Conservation (phyloP, 2,797 vertebrate species). For the Gouania willdenowi region DNA sequence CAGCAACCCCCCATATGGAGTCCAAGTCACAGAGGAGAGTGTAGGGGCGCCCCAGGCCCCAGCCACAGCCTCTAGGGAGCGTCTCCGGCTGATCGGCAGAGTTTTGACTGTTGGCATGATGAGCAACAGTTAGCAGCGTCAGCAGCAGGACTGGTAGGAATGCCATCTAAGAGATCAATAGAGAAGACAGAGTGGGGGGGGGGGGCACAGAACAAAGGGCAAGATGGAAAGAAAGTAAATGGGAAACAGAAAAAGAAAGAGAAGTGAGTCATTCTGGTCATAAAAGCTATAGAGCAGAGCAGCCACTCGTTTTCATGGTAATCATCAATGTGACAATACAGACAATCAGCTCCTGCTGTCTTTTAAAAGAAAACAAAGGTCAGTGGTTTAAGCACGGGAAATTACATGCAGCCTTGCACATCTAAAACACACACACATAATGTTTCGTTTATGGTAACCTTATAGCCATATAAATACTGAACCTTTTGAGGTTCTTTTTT, state of each 20-base stretch:
- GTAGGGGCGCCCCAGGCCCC: conserved; percentile 86
- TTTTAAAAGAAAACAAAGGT: conserved; percentile 44
- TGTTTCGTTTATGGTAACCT: conserved; percentile 5
- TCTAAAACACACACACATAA: conserved; percentile 13
- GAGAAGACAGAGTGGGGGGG: conserved; percentile 18
- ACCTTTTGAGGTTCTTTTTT: conserved; percentile 7
- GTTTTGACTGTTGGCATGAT: conserved; percentile 56
- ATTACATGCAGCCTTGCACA: conserved; percentile 29
- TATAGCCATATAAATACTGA: neutral
- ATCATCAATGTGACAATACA: conserved; percentile 35
- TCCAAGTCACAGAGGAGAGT: conserved; percentile 92
- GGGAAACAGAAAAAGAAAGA: conserved; percentile 2
- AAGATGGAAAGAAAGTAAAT: neutral
- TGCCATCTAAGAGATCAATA: conserved; percentile 62
- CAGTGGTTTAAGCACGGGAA: conserved; percentile 30
- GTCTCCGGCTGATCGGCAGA: conserved; percentile 76
- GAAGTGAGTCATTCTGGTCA: conserved; percentile 30
- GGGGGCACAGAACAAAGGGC: neutral
- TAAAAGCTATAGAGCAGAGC: conserved; percentile 17
- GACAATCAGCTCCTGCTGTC: conserved; percentile 38
- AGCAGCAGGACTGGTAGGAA: conserved; percentile 55
- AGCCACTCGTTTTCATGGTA: conserved; percentile 35
- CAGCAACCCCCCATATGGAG: conserved; percentile 90
- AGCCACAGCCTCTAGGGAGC: conserved; percentile 85
- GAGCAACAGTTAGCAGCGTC: conserved; percentile 73